Conservation (phyloP, 2,113 vertebrate species). For the Kryptolebias marmoratus region DNA sequence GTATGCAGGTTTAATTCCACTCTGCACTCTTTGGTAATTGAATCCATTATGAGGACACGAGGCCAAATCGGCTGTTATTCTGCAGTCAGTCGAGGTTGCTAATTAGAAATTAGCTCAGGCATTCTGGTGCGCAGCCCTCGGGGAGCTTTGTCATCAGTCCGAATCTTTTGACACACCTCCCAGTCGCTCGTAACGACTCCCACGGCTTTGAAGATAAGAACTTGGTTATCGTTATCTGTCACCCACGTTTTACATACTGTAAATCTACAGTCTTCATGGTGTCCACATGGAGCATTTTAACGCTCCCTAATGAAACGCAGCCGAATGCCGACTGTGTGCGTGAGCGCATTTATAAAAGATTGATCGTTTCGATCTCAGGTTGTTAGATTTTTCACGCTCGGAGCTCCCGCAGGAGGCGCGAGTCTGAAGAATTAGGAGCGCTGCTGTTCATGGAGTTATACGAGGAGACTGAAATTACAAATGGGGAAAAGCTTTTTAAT, state of each 20-base stretch:
- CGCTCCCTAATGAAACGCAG: slow-evolving; percentile 8
- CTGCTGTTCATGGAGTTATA: slow-evolving; percentile 40
- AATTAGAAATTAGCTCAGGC: slow-evolving; percentile 72
- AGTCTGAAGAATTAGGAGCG: slow-evolving; percentile 23
- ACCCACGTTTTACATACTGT: slow-evolving; percentile 7
- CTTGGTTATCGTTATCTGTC: slow-evolving; percentile 5
- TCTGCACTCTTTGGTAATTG: slow-evolving; percentile 65
- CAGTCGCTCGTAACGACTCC: slow-evolving; percentile 52
- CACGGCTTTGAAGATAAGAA: slow-evolving; percentile 20
- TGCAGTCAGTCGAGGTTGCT: slow-evolving; percentile 60
- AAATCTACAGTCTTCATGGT: background rate
- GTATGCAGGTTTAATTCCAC: slow-evolving; percentile 67
- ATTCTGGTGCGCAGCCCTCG: slow-evolving; percentile 24
- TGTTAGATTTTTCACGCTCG: slow-evolving; percentile 41
- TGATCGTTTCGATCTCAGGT: slow-evolving; percentile 31
- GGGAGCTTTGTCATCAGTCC: slow-evolving; percentile 33
- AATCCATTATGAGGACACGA: slow-evolving; percentile 69
- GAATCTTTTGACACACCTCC: slow-evolving; percentile 46
- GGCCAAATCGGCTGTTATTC: slow-evolving; percentile 67
- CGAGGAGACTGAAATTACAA: background rate
- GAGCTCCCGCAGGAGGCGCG: slow-evolving; percentile 17
- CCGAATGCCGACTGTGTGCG: slow-evolving; percentile 23
- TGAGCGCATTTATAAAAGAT: slow-evolving; percentile 45
- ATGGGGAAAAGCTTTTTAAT: background rate
- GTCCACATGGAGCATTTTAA: background rate